Evolutionary conservation across 2,888 invertebrate species (phyloP).

Genomic region (Drosophila macrospina): DNA sequence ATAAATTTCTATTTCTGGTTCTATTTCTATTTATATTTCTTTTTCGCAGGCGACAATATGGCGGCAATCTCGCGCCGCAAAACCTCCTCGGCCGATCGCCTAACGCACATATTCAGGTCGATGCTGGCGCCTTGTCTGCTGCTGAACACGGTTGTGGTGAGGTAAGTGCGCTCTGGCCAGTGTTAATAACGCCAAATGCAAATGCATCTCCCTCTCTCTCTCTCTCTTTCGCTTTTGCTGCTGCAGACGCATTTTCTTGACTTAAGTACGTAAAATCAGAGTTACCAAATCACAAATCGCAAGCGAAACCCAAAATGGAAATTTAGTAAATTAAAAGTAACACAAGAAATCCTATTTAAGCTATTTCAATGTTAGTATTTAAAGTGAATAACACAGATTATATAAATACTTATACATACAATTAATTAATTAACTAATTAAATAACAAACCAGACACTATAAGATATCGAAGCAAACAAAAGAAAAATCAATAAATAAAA

Average conservation of each 20-base stretch:
- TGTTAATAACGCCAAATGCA: conserved; percentile 17
- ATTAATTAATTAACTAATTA: conserved; percentile 31
- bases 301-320: conserved; percentile 33
- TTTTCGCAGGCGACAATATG: conserved; percentile 96
- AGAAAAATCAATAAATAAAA: too few relatives aligned
- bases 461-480: conserved; percentile 5
- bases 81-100: conserved; percentile 86
- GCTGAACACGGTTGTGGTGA: conserved; percentile 84
- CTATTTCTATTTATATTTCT: conserved; percentile 9
- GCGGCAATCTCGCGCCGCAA: conserved; percentile 94
- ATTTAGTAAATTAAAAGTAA: conserved; percentile 47
- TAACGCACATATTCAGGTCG: conserved; percentile 85
- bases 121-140: conserved; percentile 85
- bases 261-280: conserved; percentile 72
- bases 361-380: conserved; percentile 77
- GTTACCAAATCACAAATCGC: conserved; percentile 30
- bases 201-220: conserved; percentile 25
- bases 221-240: conserved; percentile 34
- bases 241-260: conserved; percentile 81
- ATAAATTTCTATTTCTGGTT: conserved; percentile 35
- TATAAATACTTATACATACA: conserved; percentile 50
- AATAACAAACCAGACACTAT: conserved; percentile 26
- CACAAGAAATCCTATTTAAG: conserved; percentile 75
- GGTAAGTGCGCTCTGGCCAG: too few relatives aligned
- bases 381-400: conserved; percentile 45